phyloP scores from a whole-genome alignment of 2,888 invertebrate species.

The Patella pellucida region DNA sequence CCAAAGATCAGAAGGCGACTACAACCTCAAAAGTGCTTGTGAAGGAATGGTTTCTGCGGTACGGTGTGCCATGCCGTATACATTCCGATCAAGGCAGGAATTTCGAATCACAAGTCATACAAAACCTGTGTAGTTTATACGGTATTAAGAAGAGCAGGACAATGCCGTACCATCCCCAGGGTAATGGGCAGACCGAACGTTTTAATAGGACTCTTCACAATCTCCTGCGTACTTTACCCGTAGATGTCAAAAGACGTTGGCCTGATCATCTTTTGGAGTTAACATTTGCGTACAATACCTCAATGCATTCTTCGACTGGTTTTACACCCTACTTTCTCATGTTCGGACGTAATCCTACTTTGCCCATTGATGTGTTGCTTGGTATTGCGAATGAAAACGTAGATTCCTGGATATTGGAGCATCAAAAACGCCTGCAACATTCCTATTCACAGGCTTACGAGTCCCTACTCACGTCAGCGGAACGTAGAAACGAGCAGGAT shows the following conservation, averaged over 20 bases:
- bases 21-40: conserved; percentile 15
- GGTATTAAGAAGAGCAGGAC: conserved; percentile 24
- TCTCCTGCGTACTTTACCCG: conserved; percentile 21
- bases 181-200: conserved; percentile 26
- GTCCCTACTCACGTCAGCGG: neutral
- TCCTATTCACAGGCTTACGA: neutral
- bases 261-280: neutral
- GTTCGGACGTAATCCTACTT: conserved; percentile 30
- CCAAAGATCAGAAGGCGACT: conserved; percentile 32
- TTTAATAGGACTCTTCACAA: conserved; percentile 29
- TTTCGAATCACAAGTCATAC: neutral
- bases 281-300: conserved; percentile 23
- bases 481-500: neutral
- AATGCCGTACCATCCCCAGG: conserved; percentile 28
- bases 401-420: neutral
- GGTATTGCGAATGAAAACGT: neutral
- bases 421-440: neutral
- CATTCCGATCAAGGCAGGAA: neutral
- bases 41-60: conserved; percentile 2
- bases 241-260: conserved; percentile 3
- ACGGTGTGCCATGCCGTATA: neutral
- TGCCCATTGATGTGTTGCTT: conserved; percentile 28
- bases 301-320: conserved; percentile 22
- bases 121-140: conserved; percentile 22
- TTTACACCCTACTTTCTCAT: conserved; percentile 25